Evolutionary conservation across 2,797 vertebrate genomes (phyloP), one percentile per base, ranked within the genome.

Genomic region (Coregonus sp.): DNA sequence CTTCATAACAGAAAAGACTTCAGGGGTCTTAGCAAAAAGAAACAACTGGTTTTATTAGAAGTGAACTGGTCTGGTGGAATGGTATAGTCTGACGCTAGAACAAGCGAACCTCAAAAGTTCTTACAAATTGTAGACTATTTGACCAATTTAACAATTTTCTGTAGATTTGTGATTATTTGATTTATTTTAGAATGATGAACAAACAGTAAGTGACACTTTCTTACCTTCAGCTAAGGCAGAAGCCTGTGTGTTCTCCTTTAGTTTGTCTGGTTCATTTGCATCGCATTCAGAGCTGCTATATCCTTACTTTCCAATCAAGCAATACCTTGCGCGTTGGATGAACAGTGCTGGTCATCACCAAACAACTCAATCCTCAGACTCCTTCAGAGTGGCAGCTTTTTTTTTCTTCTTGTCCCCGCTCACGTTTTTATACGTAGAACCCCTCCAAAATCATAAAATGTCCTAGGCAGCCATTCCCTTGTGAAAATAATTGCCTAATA

Each of bases 181-280:
- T 0, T 29, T 61, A 4, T 51, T 29, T 65, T 77, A 51, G 3
- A 78, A 56, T n/a, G 35, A 16, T 35, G 14, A 35, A 35, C 5
- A 15, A 31, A 65, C 11, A 29, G 25, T 65, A 15, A 2, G 14
- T 35, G 16, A 18, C 35, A 3, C 33, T 84, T 77, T 82, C 90
- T 87, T 91, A 92, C 92, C 90, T 86, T 75, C 84, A 50, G 50
- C 61, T 73, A 74, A 73, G 6, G 7, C 51, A 35, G 61, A 25
- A 3, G 74, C 7, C 72, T 33, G 66, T 72, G 54, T 71, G 54
- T 25, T 35, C 51, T 25, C 25, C 47, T n/a, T 74, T 52, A 20
- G 72, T 73, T 78, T 40, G 20, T 70, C 14, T 31, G 40, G 76
- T 29, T 14, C 35, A 73, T 73, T 65, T 16, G 1, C 56, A 77